Evolutionary conservation across 2,113 vertebrate genomes (phyloP), one percentile per base, ranked within the genome.

Genomic region (Scartelaos histophorus): DNA sequence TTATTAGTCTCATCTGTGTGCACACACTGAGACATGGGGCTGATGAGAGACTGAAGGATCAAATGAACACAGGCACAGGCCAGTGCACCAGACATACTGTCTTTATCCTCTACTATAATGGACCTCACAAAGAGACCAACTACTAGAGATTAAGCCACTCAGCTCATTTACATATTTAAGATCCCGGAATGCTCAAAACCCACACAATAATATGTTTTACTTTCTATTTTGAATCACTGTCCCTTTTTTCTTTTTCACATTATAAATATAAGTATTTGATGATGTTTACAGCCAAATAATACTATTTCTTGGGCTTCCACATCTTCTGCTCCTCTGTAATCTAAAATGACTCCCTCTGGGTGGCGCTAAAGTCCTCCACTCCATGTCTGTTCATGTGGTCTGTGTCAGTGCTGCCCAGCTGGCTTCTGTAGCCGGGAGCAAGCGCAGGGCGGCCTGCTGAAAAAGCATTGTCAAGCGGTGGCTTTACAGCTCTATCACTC

Each of bases 391-490:
- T 75, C 76, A 70, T 76, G 64, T 43, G 80, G 70, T 81, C 80
- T 67, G 22, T 85, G 81, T 82, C 84, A 47, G 83, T 70, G 16
- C 81, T 80, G 87, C 88, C 91, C 92, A 93, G 91, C 91, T 93
- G 92, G 90, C 88, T 88, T 83, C 66, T 82, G 90, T 87, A 90
- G 92, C 93, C 89, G 69, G 84, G 87, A 91, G 92, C 90, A 16
- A 84, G 77, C 76, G 87, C 90, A 81, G 87, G 75, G 83, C 88
- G 80, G 91, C 90, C 90, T 91, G 91, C 92, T 92, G 92, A 90
- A 91, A 88, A 90, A 90, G 87, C 87, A 88, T 91, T 92, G 92
- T 92, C 89, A 91, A 89, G 86, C 83, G 83, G 87, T 92, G 92
- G 90, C 92, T 92, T 92, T 90, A 89, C 89, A 87, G 86, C 92